Evolutionary conservation across 2,888 invertebrate species (phyloP), one percentile per base, ranked within the genome.

Genomic region (Drosophila kokeensis): DNA sequence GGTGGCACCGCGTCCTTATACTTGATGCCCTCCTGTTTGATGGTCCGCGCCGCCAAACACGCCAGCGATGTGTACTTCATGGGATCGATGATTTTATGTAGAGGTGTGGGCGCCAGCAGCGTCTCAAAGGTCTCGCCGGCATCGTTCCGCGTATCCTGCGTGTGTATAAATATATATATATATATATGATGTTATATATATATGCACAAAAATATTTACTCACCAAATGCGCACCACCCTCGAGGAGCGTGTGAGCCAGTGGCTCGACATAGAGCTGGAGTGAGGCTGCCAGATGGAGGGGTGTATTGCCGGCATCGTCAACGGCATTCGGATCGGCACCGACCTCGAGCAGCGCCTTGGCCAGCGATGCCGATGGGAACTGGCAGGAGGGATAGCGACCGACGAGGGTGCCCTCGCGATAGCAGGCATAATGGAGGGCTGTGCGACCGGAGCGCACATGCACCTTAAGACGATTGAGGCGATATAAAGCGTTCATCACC

Each of bases 251-350:
- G 81, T 95, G 94, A 0, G 97, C 95, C 49, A 98, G 94, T 50
- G 95, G 95, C 4, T 95, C 94, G 0, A 96, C 95, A 87, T 96
- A 96, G 0, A 96, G 96, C 79, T 94, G 93, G 68, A 96, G 95
- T 93, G 96, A 95, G 73, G 97, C 97, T 0, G 96, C 96, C 71
- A 98, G 94, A 92, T 98, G 98, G 58, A 99, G 94, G 15, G 98
- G 96, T 27, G 98, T 98, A 93, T 98, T 98, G 27, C 97, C 97
- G 66, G 96, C 96, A 61, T 96, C 95, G 93, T 99, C 98, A 3
- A 95, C 93, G 0, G 96, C 96, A 93, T 96, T 96, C 1, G 97
- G 96, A 93, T 96, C 95, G 0, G 98, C 97, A 15, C 98, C 98
- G 30, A 97, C 97, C 79, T 96, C 95, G 75, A 98, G 94, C 90